A percentile compares a stretch with the other conserved stretches of the same genome.
Evolutionary conservation across 2,113 vertebrate genomes (phyloP).

Genomic region (Regulus satrapa): DNA sequence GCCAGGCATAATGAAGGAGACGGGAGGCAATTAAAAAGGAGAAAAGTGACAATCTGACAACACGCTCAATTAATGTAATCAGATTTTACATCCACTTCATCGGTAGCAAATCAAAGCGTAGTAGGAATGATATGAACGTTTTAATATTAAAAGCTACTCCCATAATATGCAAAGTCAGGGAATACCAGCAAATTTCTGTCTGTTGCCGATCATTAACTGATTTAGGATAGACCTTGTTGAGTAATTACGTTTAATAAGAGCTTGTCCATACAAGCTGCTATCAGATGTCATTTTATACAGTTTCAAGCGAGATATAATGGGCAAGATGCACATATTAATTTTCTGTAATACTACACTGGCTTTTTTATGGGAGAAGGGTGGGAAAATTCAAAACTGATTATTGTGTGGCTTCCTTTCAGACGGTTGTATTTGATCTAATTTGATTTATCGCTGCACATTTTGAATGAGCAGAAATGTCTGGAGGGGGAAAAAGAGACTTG

Average conservation of each 20-base stretch:
- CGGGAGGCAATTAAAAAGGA: background rate
- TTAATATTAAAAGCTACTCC: slow-evolving; percentile 46
- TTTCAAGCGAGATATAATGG: slow-evolving; percentile 24
- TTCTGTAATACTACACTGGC: slow-evolving; percentile 25
- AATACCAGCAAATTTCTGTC: background rate
- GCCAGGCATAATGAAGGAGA: background rate
- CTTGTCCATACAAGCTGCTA: slow-evolving; percentile 11
- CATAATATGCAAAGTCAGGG: slow-evolving; percentile 32
- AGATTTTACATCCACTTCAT: background rate
- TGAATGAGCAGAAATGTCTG: slow-evolving; percentile 2
- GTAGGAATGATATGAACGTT: background rate
- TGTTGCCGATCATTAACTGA: slow-evolving; percentile 40
- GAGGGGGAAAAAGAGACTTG: slow-evolving; percentile 6
- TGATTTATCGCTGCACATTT: slow-evolving; percentile 55
- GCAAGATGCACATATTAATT: slow-evolving; percentile 20
- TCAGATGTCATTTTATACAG: slow-evolving; percentile 45
- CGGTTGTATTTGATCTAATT: slow-evolving; percentile 46
- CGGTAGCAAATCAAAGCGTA: background rate
- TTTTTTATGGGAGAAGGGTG: slow-evolving; percentile 36
- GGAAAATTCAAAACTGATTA: slow-evolving; percentile 59
- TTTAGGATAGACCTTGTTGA: slow-evolving; percentile 36
- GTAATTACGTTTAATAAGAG: slow-evolving; percentile 19
- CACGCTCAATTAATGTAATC: slow-evolving; percentile 32
- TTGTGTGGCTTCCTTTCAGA: slow-evolving; percentile 46
- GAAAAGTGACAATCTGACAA: slow-evolving; percentile 56